Percentiles rank a stretch among this genome's conserved stretches.
These are phyloP conservation scores for Drosophila infuscata DNA, from an alignment of 2,888 invertebrate species.

Conservation along the genomic window DNA sequence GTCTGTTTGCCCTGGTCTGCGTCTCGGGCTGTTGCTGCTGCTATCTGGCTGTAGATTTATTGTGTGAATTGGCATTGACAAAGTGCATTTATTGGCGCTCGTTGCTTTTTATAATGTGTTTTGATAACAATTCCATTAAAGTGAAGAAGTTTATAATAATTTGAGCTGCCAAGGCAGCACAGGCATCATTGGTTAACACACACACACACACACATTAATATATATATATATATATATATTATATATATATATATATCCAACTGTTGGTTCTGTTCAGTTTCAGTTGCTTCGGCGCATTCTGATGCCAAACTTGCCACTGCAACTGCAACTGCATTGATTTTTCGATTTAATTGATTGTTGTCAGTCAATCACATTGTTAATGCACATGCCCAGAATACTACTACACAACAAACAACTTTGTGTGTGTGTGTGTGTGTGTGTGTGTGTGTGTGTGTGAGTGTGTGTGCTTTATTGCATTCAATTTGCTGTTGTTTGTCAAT, in stretches of 20 bases:
- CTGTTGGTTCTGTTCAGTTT: conserved; percentile 27
- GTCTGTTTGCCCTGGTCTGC: not conserved
- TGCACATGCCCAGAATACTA: conserved; percentile 69
- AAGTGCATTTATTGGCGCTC: conserved; percentile 82
- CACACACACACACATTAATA: not conserved
- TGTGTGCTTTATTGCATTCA: conserved; percentile 76
- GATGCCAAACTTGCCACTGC: conserved; percentile 50
- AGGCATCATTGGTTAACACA: not conserved
- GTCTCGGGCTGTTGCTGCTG: conserved; percentile 44
- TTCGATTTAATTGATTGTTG: conserved; percentile 76
- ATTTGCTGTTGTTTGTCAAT: conserved; percentile 79
- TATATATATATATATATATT: no score
- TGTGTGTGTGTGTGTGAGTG: conserved; percentile 11
- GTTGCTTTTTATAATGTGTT: conserved; percentile 73
- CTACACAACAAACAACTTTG: conserved; percentile 31
- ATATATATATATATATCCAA: not conserved
- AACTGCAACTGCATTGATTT: conserved; percentile 62
- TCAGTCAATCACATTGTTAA: conserved; percentile 78
- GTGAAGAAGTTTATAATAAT: conserved; percentile 82
- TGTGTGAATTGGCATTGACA: conserved; percentile 84
- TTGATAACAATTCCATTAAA: conserved; percentile 83
- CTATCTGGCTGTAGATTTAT: conserved; percentile 83
- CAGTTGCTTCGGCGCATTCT: conserved; percentile 56
- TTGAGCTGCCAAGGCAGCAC: conserved; percentile 62
- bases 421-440: not conserved